Percentiles rank a stretch among this genome's conserved stretches.
phyloP scores from a whole-genome alignment of 1,140 invertebrate genomes.

The Delia radicum region DNA sequence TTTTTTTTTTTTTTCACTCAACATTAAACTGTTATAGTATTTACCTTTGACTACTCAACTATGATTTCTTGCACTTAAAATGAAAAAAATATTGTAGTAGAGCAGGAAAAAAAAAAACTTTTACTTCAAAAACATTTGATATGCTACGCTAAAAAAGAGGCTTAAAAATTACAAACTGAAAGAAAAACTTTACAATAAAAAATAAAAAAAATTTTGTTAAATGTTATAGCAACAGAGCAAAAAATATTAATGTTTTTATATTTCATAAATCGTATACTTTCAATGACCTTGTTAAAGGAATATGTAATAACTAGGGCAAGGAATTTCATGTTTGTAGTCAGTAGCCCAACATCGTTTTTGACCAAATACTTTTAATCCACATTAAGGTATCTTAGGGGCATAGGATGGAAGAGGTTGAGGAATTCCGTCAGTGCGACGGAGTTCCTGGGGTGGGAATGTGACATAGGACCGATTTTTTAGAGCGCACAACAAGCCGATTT shows the following conservation, averaged over 20 bases:
- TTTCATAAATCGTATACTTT: background rate
- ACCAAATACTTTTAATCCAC: too few relatives aligned
- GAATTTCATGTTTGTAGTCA: too few relatives aligned
- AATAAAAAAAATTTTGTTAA: background rate
- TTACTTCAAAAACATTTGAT: background rate
- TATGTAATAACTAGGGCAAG: background rate
- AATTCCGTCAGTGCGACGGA: too few relatives aligned
- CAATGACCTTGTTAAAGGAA: background rate
- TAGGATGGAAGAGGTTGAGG: too few relatives aligned
- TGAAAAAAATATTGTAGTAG: background rate
- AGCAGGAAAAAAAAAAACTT: background rate
- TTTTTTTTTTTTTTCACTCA: background rate
- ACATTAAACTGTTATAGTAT: conserved; percentile 2
- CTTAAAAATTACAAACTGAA: background rate
- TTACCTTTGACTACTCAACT: background rate
- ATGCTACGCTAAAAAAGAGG: too few relatives aligned
- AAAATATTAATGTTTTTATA: background rate
- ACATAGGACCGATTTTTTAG: too few relatives aligned
- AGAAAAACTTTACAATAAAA: background rate
- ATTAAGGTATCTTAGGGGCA: too few relatives aligned
- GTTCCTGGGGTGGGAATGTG: too few relatives aligned
- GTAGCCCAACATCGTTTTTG: too few relatives aligned
- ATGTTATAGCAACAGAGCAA: background rate
- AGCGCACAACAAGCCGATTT: too few relatives aligned
- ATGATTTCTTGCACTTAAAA: background rate